Evolutionary conservation across 1,140 invertebrate species (phyloP), one percentile per base, ranked within the genome.

Genomic region (Eurosta solidaginis): DNA sequence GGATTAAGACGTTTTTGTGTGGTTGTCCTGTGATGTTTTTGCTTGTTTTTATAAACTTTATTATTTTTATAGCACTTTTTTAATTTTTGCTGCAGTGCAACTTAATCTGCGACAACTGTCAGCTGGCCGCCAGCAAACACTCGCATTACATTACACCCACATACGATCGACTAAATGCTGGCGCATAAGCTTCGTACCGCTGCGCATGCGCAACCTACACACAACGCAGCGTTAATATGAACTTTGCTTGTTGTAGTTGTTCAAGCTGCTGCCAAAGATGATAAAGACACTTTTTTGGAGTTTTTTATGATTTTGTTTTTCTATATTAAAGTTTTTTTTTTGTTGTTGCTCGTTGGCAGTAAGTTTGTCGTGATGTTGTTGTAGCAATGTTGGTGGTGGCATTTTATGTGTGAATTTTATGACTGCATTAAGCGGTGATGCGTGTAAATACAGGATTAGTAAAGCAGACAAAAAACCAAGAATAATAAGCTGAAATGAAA

Each of bases 1-100:
- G 59, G 77, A 77, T 77, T 77, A 77, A 77, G 77, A 73, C 77
- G 59, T 77, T 77, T 49, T 76, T 76, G 75, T 25, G 49, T 75
- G 45, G 74, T 7, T 77, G 54, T 77, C 17, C 20, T 44, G 20
- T 52, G 33, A n/a, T 40, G 25, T 14, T 77, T 10, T 77, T 45
- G 25, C 29, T 42, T 76, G 29, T 29, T 33, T 76, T 47, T 76
- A 47, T 33, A 25, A 33, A 68, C 4, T 74, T 74, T 17, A 74
- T 45, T 45, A 2, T 14, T 33, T 44, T 74, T 12, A n/a, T 36
- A n/a, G 7, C 5, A 14, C 22, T 44, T 44, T 42, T 20, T 22
- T 20, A 25, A 33, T 17, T 44, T 74, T 74, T 74, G 36, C 40
- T 74, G 42, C 40, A 47, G 44, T 74, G 44, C 44, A 47, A 74